Percentiles rank a stretch among this genome's conserved stretches.
phyloP scores from a whole-genome alignment of 1,140 invertebrate species.

The Ceratitis capitata region DNA sequence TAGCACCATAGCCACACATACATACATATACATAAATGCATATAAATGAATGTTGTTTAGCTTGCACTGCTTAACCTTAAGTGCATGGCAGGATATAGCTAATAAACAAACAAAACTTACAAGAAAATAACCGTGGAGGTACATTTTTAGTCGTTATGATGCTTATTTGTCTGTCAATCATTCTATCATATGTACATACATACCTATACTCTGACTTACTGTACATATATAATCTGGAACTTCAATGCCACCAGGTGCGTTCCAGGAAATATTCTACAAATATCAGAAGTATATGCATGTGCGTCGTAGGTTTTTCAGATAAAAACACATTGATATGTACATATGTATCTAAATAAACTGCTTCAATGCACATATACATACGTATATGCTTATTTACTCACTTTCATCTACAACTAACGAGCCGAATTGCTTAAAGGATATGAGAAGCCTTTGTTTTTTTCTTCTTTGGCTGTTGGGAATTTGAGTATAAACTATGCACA shows the following conservation, averaged over 20 bases:
- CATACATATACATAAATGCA: no score
- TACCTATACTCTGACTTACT: not conserved
- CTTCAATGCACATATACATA: no score
- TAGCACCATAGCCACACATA: no score
- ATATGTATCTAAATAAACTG: not conserved
- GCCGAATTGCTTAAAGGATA: no score
- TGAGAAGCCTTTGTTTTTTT: no score
- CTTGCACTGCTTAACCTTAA: not conserved
- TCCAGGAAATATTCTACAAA: not conserved
- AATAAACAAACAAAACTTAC: not conserved
- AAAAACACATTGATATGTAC: not conserved
- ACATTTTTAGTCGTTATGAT: not conserved
- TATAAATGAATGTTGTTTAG: not conserved
- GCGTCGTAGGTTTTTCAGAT: not conserved
- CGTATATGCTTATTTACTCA: no score
- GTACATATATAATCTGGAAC: no score
- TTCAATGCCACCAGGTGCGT: not conserved
- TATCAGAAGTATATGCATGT: no score
- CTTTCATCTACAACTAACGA: no score
- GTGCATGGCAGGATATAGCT: not conserved
- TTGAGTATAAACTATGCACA: no score
- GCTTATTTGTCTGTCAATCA: not conserved
- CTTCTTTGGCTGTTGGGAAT: no score
- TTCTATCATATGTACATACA: not conserved
- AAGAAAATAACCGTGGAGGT: not conserved